Evolutionary conservation across 2,797 vertebrate species (phyloP).

Genomic region (Sebastes vulpes): DNA sequence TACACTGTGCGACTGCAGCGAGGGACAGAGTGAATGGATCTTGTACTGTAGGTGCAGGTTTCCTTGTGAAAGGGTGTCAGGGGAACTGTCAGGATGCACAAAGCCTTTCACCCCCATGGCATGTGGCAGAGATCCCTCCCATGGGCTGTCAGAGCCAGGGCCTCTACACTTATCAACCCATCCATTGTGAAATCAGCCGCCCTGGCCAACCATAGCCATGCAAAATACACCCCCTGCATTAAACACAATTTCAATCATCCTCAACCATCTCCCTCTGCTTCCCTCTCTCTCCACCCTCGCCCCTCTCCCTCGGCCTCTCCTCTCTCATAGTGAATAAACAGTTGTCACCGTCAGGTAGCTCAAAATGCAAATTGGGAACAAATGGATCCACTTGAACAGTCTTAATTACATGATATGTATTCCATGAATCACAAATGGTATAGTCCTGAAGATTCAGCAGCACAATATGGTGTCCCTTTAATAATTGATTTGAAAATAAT

Average conservation of each 20-base stretch:
- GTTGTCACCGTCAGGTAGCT: slow-evolving; percentile 81
- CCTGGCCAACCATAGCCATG: slow-evolving; percentile 84
- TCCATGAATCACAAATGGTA: slow-evolving; percentile 89
- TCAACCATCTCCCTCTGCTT: slow-evolving; percentile 78
- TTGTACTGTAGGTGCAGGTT: slow-evolving; percentile 49
- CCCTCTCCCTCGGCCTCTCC: slow-evolving; percentile 50
- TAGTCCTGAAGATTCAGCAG: slow-evolving; percentile 78
- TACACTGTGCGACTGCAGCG: not conserved
- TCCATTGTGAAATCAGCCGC: slow-evolving; percentile 88
- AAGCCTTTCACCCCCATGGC: slow-evolving; percentile 73
- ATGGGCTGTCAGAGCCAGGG: slow-evolving; percentile 75
- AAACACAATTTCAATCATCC: slow-evolving; percentile 83
- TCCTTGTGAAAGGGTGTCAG: slow-evolving; percentile 58
- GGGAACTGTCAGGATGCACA: slow-evolving; percentile 71
- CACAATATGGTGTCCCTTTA: slow-evolving; percentile 84
- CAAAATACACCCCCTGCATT: slow-evolving; percentile 85
- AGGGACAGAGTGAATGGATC: slow-evolving; percentile 23
- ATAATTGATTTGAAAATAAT: slow-evolving; percentile 87
- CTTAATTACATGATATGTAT: slow-evolving; percentile 90
- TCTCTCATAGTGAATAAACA: slow-evolving; percentile 80
- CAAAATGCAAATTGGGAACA: slow-evolving; percentile 85
- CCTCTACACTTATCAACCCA: slow-evolving; percentile 85
- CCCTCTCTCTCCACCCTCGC: slow-evolving; percentile 39
- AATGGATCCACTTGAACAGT: slow-evolving; percentile 86
- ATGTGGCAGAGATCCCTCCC: slow-evolving; percentile 76